Base-by-base conservation (phyloP, 2,113 vertebrate species). In the Aythya baeri region DNA sequence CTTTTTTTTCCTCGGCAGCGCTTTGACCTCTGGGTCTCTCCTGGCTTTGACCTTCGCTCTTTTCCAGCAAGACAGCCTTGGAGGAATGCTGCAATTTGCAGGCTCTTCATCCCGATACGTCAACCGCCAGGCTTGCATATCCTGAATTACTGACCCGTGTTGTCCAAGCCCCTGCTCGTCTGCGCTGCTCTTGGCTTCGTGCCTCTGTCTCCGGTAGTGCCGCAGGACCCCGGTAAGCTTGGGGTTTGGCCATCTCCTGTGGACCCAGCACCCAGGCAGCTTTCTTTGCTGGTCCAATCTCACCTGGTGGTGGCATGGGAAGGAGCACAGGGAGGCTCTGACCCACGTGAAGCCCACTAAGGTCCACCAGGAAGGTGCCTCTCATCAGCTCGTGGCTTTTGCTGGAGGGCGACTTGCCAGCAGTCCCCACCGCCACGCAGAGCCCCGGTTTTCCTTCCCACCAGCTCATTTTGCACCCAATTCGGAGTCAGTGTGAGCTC, bases 261-360 rank as follows among this genome's bases (percentile, higher is more conserved):
- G 80, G 20, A 73, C 26, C 15, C 58, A 63, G 20, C 17, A 44
- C 23, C 15, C 20, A 52, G 34, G 7, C 4, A 12, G 31, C 34
- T 88, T 29, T 67, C 32, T 46, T 50, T 50, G 25, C 41, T 65
- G 31, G 13, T 20, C 41, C 0, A 0, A 29, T 70, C 38, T 68
- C 0, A 5, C 55, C 89, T 0, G 0, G 12, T 57, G 54, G 7
- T 83, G 43, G 43, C 14, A 4, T 0, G 1, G 27, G 25, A 86
- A n/a, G 22, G 41, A 23, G 62, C 27, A 3, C 54, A 58, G n/a
- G 9, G 38, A 85, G 38, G 11, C 5, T 94, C 66, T 61, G 74
- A 8, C 54, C 71, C 27, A 23, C n/a, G 46, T 36, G 54, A 29
- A 34, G 23, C 41, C 20, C 38, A 7, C 2, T 11, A 21, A 66